These are phyloP conservation scores for Neomonachus schauinslandi DNA, from an alignment of 2,113 vertebrate genomes.

Conservation along the genomic window DNA sequence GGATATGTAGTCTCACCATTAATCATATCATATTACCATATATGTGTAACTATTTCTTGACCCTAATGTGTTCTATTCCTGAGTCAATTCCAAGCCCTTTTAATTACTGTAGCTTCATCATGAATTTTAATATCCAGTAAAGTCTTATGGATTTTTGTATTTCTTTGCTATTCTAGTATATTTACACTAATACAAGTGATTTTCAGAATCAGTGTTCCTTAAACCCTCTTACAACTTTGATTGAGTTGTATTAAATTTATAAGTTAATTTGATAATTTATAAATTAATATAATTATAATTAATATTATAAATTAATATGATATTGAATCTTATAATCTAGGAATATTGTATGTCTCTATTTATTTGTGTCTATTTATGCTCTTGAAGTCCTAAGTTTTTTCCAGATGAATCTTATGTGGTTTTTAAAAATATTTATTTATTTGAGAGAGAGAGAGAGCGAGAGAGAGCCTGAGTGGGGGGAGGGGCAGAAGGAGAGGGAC, in stretches of 20 bases:
- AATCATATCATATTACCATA: not conserved
- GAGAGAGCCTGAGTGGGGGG: not conserved
- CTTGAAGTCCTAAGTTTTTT: not conserved
- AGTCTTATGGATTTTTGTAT: not conserved
- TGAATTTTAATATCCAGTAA: not conserved
- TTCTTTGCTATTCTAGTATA: not conserved
- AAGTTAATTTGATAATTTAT: not conserved
- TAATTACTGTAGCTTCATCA: not conserved
- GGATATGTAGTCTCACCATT: not conserved
- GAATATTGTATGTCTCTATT: not conserved
- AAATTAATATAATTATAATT: not conserved
- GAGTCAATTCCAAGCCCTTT: not conserved
- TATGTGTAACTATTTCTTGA: not conserved
- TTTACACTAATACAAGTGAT: not conserved
- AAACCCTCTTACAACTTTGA: not conserved
- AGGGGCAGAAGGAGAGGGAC: not conserved
- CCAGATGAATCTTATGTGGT: not conserved
- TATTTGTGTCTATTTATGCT: not conserved
- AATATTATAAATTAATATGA: not conserved
- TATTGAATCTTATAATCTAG: not conserved
- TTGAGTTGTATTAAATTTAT: not conserved
- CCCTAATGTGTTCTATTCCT: not conserved
- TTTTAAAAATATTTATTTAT: not conserved
- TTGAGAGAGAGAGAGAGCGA: not conserved
- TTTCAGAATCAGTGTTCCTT: constrained; percentile 1